Conservation (phyloP, 2,888 invertebrate genomes). For the Dynastes tityus region DNA sequence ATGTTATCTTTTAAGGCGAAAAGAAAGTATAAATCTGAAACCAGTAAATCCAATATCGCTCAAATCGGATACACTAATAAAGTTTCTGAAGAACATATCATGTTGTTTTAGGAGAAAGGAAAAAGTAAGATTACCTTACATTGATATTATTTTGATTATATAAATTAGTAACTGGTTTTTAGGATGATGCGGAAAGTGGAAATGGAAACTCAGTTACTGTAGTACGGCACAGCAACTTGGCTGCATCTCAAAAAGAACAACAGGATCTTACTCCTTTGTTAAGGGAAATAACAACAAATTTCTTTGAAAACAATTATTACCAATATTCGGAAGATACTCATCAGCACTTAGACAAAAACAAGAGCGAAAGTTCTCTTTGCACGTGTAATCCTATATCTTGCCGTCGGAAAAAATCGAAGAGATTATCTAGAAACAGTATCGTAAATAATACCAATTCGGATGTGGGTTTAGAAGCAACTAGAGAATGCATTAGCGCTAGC, state of each 20-base stretch:
- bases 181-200: neutral
- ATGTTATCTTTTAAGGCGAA: constrained; percentile 23
- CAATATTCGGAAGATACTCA: neutral
- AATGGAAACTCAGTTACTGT: neutral
- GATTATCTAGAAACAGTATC: constrained; percentile 2
- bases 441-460: neutral
- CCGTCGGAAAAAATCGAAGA: constrained; percentile 12
- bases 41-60: constrained; percentile 29
- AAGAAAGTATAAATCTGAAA: constrained; percentile 18
- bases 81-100: constrained; percentile 14
- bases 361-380: constrained; percentile 30
- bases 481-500: constrained; percentile 18
- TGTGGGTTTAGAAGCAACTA: constrained; percentile 1
- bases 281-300: constrained; percentile 38
- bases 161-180: neutral
- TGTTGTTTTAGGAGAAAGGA: constrained; percentile 9
- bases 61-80: constrained; percentile 2
- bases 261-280: constrained; percentile 28
- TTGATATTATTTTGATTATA: neutral
- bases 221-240: neutral
- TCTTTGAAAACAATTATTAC: constrained; percentile 27
- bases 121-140: constrained; percentile 9
- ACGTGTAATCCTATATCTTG: neutral
- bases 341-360: constrained; percentile 1
- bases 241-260: neutral